phyloP scores from a whole-genome alignment of 1,140 invertebrate species.

The Drosophila truncata region DNA sequence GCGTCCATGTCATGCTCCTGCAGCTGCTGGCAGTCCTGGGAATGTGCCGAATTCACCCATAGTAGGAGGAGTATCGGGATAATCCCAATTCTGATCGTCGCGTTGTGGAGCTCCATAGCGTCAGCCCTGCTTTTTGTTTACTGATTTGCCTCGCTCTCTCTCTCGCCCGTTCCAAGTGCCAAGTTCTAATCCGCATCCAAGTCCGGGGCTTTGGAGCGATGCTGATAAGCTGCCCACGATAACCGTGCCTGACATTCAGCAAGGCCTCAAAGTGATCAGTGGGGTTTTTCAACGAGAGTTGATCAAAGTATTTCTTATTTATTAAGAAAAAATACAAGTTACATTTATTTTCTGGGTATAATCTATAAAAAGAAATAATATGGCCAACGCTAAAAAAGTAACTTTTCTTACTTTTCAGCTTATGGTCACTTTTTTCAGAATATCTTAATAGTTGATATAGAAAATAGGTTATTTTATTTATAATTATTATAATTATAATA shows the following conservation, averaged over 20 bases:
- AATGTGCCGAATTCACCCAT: not conserved
- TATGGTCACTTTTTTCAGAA: not conserved
- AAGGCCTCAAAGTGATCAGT: not conserved
- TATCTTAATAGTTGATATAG: too few relatives aligned
- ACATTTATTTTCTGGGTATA: too few relatives aligned
- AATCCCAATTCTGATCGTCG: not conserved
- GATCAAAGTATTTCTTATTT: not conserved
- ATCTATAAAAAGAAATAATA: not conserved
- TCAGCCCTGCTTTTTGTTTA: slow-evolving; percentile 22
- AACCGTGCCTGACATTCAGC: slow-evolving; percentile 47
- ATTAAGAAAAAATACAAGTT: not conserved
- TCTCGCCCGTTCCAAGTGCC: slow-evolving; percentile 9
- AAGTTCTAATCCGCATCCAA: slow-evolving; percentile 21
- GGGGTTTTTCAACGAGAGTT: slow-evolving; percentile 16
- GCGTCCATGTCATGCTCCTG: slow-evolving; percentile 46
- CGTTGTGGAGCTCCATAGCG: not conserved
- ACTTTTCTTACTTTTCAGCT: too few relatives aligned
- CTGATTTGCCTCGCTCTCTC: not conserved
- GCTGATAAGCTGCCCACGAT: slow-evolving; percentile 43
- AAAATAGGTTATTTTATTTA: too few relatives aligned
- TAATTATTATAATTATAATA: not conserved
- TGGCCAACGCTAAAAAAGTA: not conserved
- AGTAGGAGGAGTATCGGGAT: not conserved
- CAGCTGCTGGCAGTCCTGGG: slow-evolving; percentile 18
- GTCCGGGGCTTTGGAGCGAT: not conserved